Percentiles rank a stretch among this genome's conserved stretches.
These are phyloP conservation scores for Enoplosus armatus DNA, from an alignment of 2,797 vertebrate species.

Conservation along the genomic window DNA sequence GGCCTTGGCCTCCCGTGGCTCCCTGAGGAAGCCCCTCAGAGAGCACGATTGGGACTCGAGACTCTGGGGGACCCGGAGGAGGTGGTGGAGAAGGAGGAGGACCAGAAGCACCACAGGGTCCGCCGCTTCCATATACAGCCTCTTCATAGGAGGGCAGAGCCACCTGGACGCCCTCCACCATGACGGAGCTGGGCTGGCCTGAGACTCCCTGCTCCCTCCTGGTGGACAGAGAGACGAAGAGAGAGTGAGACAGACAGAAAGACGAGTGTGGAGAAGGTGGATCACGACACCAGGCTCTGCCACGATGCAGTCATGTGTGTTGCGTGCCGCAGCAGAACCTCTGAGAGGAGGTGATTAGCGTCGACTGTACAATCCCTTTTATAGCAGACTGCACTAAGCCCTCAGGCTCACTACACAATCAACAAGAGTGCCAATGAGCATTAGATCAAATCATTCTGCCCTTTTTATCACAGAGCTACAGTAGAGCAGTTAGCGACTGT, in stretches of 20 bases:
- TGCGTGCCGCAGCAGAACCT: conserved; percentile 30
- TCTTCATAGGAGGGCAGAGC: conserved; percentile 97
- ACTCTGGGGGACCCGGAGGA: conserved; percentile 79
- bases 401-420: conserved; percentile 43
- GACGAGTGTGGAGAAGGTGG: neutral
- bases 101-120: conserved; percentile 77
- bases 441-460: conserved; percentile 43
- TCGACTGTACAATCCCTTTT: conserved; percentile 47
- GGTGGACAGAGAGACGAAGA: conserved; percentile 30
- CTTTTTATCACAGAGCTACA: conserved; percentile 34
- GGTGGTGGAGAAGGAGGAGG: conserved; percentile 84
- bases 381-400: conserved; percentile 41
- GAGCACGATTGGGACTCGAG: conserved; percentile 95
- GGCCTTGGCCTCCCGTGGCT: conserved; percentile 77
- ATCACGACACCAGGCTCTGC: conserved; percentile 8
- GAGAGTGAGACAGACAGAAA: conserved; percentile 5
- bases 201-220: conserved; percentile 96
- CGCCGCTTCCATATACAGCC: conserved; percentile 94
- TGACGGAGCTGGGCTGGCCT: conserved; percentile 93
- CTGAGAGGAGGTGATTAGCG: conserved; percentile 47
- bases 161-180: conserved; percentile 97
- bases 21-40: conserved; percentile 89
- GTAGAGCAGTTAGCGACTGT: neutral
- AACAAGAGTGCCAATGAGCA: conserved; percentile 51
- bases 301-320: conserved; percentile 18